Evolutionary conservation across 2,797 vertebrate genomes (phyloP).

Genomic region (Cottoperca gobio): DNA sequence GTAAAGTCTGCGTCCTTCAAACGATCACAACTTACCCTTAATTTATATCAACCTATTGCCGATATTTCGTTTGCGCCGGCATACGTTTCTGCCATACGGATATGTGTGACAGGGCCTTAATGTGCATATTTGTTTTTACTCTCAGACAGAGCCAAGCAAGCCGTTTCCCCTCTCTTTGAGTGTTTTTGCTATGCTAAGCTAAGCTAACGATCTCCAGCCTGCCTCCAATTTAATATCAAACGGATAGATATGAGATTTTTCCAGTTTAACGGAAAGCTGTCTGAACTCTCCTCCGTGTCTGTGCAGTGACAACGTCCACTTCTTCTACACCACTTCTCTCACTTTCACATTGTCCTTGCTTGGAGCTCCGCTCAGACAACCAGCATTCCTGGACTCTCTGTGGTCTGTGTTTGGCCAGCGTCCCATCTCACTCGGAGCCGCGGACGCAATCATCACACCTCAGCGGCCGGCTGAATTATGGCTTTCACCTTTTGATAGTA

Average conservation of each 20-base stretch:
- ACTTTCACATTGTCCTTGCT: conserved; percentile 35
- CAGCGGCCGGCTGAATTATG: conserved; percentile 35
- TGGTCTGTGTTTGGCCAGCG: conserved; percentile 45
- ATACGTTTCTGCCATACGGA: too few species aligned
- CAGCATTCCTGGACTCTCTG: conserved; percentile 52
- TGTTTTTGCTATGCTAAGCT: neutral
- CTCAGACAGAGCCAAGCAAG: too few species aligned
- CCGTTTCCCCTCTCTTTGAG: too few species aligned
- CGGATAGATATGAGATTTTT: neutral
- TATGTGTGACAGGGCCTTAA: too few species aligned
- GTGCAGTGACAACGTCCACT: conserved; percentile 13
- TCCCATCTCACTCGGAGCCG: conserved; percentile 22
- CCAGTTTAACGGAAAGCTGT: conserved; percentile 19
- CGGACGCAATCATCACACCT: conserved; percentile 59
- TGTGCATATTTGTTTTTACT: too few species aligned
- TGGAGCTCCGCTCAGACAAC: conserved; percentile 17
- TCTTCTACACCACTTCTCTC: conserved; percentile 25
- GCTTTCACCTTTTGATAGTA: conserved; percentile 52
- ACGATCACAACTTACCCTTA: too few species aligned
- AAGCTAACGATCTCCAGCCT: neutral
- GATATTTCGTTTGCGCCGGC: too few species aligned
- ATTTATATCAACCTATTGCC: too few species aligned
- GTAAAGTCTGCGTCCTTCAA: too few species aligned
- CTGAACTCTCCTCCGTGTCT: conserved; percentile 7
- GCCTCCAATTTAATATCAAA: neutral